These are phyloP conservation scores for Nyctibius grandis DNA, from an alignment of 2,797 vertebrate genomes.

Conservation along the genomic window DNA sequence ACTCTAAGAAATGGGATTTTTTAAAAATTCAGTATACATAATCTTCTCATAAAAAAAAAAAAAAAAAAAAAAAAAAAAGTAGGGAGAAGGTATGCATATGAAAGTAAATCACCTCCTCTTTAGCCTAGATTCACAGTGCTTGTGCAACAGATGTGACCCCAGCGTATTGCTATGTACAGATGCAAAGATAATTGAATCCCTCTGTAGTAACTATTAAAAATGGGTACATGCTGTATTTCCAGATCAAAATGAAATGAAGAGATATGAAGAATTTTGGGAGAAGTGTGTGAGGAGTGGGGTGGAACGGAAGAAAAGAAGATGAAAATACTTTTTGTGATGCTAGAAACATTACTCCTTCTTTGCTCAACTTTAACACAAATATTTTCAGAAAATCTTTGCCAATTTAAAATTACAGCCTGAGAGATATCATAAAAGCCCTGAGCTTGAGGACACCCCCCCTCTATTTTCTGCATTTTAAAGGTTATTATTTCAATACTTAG, in stretches of 20 bases:
- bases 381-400: not conserved
- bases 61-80: not conserved
- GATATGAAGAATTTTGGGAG: not conserved
- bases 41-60: not conserved
- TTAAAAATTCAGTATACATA: not conserved
- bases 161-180: not conserved
- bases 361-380: conserved; percentile 15
- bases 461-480: not conserved
- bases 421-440: not conserved
- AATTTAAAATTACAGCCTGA: not conserved
- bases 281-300: not conserved
- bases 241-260: not conserved
- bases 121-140: conserved; percentile 15
- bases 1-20: not conserved
- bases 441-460: not conserved
- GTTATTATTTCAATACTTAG: not conserved
- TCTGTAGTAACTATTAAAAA: conserved; percentile 27
- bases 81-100: not conserved
- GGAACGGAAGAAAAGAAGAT: not conserved
- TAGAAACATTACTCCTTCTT: not conserved
- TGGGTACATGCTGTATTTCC: not conserved
- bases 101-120: conserved; percentile 15
- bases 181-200: conserved; percentile 41
- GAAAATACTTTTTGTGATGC: not conserved
- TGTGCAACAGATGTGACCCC: conserved; percentile 40